Base-by-base conservation (phyloP, 2,113 vertebrate genomes). In the Ceyx melanurus region DNA sequence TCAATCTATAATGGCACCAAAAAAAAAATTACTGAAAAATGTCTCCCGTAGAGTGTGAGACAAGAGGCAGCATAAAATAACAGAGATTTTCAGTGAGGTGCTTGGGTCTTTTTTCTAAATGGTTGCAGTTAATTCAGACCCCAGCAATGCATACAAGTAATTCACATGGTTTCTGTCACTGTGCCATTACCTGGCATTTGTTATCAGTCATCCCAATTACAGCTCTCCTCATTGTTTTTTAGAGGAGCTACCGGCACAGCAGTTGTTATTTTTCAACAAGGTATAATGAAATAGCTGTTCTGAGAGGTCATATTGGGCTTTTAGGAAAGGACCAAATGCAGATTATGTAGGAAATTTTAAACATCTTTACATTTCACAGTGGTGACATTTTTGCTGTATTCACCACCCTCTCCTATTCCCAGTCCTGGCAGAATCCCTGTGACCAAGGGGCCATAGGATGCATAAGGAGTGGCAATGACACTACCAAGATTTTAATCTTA, bases 1-100 rank as follows among this genome's bases (percentile, higher is more conserved):
- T 91, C 76, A 65, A 76, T 87, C 82, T 87, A 72, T 88, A 91
- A 74, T 22, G 60, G 54, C 61, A 86, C 57, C 22, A 91, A 73
- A 94, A 50, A 91, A 73, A 89, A 71, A 33, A 85, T 86, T 57
- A 54, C 35, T 26, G 42, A 79, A 62, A 82, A 73, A 5, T 71
- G 43, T 91, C 22, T 13, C 15, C 7, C 15, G 3, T 6, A 22
- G 29, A 67, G 10, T 65, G 43, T 79, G 70, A 93, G 51, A 80
- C 16, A 84, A 40, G 0, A 18, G 15, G 15, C n/a, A 88, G n/a
- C 19, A 75, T 56, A 70, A 61, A 82, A 78, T 3, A 87, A 25
- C 33, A 54, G 37, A 67, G 50, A 17, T 86, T 90, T 86, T 82
- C 60, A 65, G 53, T 53, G 33, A 82, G 23, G 18, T 66, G 48